Evolutionary conservation across 2,888 invertebrate genomes (phyloP), one percentile per base, ranked within the genome.

Genomic region (Choristoneura rosaceana): DNA sequence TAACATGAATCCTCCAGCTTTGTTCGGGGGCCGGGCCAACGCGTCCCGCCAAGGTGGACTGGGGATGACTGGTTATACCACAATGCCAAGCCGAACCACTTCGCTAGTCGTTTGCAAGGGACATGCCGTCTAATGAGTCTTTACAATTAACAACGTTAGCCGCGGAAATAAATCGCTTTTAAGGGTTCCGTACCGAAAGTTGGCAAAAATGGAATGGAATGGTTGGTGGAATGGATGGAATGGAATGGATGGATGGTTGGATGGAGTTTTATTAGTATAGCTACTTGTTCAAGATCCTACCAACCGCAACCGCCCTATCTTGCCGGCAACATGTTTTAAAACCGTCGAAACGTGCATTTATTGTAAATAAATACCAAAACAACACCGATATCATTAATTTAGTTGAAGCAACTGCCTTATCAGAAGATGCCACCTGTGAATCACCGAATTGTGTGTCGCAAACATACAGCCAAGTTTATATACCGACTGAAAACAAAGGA

Each of bases 11-110:
- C 67, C 15, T 25, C 33, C 33, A 43, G 65, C 65, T 52, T 64
- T 64, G 65, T 55, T 38, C 15, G 50, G 52, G 15, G 14, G 17
- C 15, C 58, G 63, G 67, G 25, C 59, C 62, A 63, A 65, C 38
- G 67, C 55, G 47, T 64, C 69, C 69, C 25, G 55, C 50, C 73
- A 73, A 73, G 73, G 73, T 59, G 41, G 73, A 73, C 73, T 1
- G 34, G 68, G 59, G 58, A 15, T 15, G 59, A 64, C 73, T 64
- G 64, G 71, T 71, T 67, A 50, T 41, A 10, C 43, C 33, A 60
- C 71, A 68, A 73, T 63, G 62, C 45, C 34, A 47, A 47, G 38
- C 38, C 61, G 47, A 62, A 47, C 52, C 55, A 45, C 47, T 47
- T 25, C 55, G 60, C 52, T n/a, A 43, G 62, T 55, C 47, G 52